A percentile compares a stretch with the other conserved stretches of the same genome.
These are phyloP conservation scores for Cettia cetti DNA, from an alignment of 2,113 vertebrate species.

Conservation along the genomic window DNA sequence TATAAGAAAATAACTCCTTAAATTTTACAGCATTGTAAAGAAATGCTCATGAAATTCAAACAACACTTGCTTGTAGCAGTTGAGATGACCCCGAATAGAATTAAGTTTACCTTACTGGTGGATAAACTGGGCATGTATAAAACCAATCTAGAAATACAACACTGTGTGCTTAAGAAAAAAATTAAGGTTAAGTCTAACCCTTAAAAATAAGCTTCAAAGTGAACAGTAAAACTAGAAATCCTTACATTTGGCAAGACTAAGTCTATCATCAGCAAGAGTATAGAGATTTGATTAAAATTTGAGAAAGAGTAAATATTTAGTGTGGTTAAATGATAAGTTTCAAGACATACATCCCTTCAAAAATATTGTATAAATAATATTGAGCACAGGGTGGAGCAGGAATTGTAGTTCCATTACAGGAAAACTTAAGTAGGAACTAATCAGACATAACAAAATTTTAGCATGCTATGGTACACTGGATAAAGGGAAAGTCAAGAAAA, in stretches of 20 bases:
- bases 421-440: background rate
- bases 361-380: background rate
- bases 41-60: background rate
- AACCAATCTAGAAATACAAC: background rate
- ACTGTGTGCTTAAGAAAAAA: background rate
- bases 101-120: background rate
- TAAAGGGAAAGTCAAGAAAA: background rate
- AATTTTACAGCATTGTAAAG: background rate
- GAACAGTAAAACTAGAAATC: background rate
- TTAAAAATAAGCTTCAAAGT: background rate
- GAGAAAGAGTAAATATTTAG: background rate
- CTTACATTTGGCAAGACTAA: background rate
- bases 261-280: background rate
- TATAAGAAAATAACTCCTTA: background rate
- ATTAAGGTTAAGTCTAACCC: background rate
- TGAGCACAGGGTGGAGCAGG: background rate
- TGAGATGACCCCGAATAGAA: background rate
- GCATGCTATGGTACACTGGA: background rate
- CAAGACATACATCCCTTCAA: background rate
- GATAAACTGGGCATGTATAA: background rate
- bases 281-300: background rate
- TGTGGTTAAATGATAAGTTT: background rate
- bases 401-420: background rate
- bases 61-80: background rate
- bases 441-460: background rate